Percentiles rank a stretch among this genome's conserved stretches.
Conservation (phyloP, 2,888 invertebrate genomes). For the Drosophila borborema region DNA sequence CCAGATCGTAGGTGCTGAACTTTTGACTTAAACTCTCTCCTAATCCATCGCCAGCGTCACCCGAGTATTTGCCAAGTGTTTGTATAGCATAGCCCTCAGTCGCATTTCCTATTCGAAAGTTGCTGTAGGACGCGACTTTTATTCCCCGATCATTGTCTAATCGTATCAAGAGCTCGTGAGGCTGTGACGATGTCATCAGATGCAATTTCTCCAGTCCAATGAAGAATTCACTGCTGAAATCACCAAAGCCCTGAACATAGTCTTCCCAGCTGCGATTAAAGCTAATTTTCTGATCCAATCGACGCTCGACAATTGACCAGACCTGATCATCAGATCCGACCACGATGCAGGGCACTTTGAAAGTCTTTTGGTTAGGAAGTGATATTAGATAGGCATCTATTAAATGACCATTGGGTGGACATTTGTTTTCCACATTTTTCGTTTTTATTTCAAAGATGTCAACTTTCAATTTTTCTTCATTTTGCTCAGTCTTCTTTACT, state of each 20-base stretch:
- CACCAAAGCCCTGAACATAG: constrained; percentile 87
- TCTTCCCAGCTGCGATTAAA: constrained; percentile 21
- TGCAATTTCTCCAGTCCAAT: constrained; percentile 89
- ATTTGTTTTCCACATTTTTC: not conserved
- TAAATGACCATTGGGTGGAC: not conserved
- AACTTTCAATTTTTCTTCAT: not conserved
- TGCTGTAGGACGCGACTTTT: constrained; percentile 87
- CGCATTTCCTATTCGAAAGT: constrained; percentile 88
- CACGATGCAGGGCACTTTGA: constrained; percentile 17
- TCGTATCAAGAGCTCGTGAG: constrained; percentile 87
- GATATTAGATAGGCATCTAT: not conserved
- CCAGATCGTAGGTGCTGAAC: constrained; percentile 29
- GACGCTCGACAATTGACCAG: constrained; percentile 35
- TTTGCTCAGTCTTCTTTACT: not conserved
- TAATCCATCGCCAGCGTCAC: constrained; percentile 23
- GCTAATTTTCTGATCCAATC: not conserved
- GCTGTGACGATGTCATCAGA: constrained; percentile 79
- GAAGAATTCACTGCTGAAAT: constrained; percentile 89
- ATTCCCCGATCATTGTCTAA: constrained; percentile 86
- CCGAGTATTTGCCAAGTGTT: constrained; percentile 24
- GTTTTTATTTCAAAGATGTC: too few relatives aligned
- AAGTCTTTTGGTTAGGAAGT: not conserved
- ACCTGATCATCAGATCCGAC: not conserved
- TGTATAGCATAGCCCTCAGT: constrained; percentile 50
- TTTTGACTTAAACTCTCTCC: constrained; percentile 5